These are phyloP conservation scores for Triplophysa tibetana DNA, from an alignment of 2,113 vertebrate genomes.

Conservation along the genomic window DNA sequence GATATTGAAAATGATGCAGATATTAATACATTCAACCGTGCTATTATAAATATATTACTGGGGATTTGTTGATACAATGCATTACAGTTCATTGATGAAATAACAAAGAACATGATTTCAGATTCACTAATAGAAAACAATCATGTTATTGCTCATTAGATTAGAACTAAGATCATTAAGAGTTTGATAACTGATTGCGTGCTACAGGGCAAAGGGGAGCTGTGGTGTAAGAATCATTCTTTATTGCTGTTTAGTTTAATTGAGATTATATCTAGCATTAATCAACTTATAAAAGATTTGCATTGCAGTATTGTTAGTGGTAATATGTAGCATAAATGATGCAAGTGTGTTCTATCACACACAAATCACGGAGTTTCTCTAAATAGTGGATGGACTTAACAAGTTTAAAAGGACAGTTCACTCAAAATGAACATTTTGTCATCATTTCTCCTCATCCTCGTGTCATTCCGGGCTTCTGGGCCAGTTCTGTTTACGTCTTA, in stretches of 20 bases:
- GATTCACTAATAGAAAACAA: conserved; percentile 49
- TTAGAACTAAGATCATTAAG: conserved; percentile 65
- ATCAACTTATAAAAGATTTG: conserved; percentile 46
- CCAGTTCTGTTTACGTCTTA: no score
- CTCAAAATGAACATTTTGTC: no score
- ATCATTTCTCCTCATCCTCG: no score
- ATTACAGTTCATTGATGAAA: conserved; percentile 16
- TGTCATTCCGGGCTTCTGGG: no score
- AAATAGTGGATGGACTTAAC: no score
- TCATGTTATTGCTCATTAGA: conserved; percentile 53
- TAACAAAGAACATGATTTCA: conserved; percentile 21
- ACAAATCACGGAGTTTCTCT: no score
- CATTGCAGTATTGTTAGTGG: conserved; percentile 12
- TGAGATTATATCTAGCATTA: conserved; percentile 70
- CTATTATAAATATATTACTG: background rate
- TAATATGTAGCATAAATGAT: background rate
- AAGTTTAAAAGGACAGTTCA: no score
- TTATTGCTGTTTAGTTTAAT: conserved; percentile 66
- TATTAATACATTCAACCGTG: no score
- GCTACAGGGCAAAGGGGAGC: conserved; percentile 60
- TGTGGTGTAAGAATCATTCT: conserved; percentile 51
- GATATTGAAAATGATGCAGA: no score
- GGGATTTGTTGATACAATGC: background rate
- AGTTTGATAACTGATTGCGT: conserved; percentile 64
- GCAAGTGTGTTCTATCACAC: no score